These are phyloP conservation scores for Coptodon bakossiorum DNA, from an alignment of 2,113 vertebrate genomes.

Conservation along the genomic window DNA sequence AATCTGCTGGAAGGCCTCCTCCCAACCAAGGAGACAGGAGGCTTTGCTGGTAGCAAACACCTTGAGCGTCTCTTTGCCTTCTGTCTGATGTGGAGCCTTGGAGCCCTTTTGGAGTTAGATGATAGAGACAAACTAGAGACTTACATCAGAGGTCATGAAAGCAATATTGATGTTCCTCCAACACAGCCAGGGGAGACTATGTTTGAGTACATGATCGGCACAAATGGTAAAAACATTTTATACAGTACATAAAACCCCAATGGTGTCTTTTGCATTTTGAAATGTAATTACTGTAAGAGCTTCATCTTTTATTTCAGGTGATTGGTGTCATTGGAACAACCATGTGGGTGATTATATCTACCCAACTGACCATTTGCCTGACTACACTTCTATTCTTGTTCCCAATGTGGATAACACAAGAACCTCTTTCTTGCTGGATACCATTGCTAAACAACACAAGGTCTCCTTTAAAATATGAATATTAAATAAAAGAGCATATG, in stretches of 20 bases:
- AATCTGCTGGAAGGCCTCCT: conserved; percentile 85
- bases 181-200: conserved; percentile 69
- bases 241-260: not conserved
- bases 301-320: conserved; percentile 54
- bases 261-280: not conserved
- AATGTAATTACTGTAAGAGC: not conserved
- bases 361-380: conserved; percentile 69
- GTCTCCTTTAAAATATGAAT: not conserved
- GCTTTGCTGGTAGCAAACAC: conserved; percentile 59
- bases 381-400: conserved; percentile 82
- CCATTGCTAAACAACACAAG: conserved; percentile 83
- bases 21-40: conserved; percentile 76
- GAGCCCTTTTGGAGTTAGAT: conserved; percentile 76
- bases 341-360: conserved; percentile 76
- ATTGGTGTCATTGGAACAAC: conserved; percentile 81
- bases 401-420: conserved; percentile 87
- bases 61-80: conserved; percentile 80
- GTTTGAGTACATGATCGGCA: conserved; percentile 80
- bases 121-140: conserved; percentile 75
- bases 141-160: conserved; percentile 65
- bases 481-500: not conserved
- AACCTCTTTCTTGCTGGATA: conserved; percentile 81
- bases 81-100: conserved; percentile 86
- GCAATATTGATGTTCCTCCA: conserved; percentile 65
- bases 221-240: conserved; percentile 65